phyloP scores from a whole-genome alignment of 2,113 vertebrate genomes.

The Pelobates fuscus region DNA sequence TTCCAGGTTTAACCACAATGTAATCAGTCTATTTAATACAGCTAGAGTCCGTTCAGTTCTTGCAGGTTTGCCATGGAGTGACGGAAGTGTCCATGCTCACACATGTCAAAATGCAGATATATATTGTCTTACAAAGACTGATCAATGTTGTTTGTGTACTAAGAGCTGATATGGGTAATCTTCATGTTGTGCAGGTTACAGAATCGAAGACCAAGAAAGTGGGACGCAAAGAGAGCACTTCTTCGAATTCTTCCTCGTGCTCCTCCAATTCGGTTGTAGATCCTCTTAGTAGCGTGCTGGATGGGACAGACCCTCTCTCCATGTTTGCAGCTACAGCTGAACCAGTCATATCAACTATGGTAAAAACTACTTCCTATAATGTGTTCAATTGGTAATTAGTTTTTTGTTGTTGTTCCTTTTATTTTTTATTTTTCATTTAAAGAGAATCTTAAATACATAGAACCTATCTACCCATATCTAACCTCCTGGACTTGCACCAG shows the following conservation, averaged over 20 bases:
- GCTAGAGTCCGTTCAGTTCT: too few relatives aligned
- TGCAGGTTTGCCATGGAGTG: too few relatives aligned
- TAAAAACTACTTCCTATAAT: constrained; percentile 45
- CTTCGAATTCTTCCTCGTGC: constrained; percentile 85
- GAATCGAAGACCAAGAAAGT: constrained; percentile 87
- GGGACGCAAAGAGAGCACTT: constrained; percentile 86
- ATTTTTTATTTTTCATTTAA: not conserved
- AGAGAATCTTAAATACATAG: too few relatives aligned
- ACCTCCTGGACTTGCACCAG: too few relatives aligned
- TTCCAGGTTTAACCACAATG: too few relatives aligned
- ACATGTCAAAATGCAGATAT: not conserved
- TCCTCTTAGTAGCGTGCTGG: constrained; percentile 88
- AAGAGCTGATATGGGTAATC: not conserved
- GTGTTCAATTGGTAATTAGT: not conserved
- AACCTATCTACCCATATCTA: too few relatives aligned
- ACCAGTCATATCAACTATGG: constrained; percentile 55
- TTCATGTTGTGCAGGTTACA: constrained; percentile 73
- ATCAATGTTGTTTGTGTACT: too few relatives aligned
- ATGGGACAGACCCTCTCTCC: constrained; percentile 91
- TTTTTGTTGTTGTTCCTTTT: too few relatives aligned
- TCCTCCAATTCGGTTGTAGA: constrained; percentile 86
- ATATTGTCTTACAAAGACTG: too few relatives aligned
- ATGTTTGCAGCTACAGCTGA: constrained; percentile 86
- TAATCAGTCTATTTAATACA: too few relatives aligned
- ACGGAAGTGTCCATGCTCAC: not conserved